phyloP scores from a whole-genome alignment of 2,113 vertebrate genomes.

The Lichenostomus cassidix region DNA sequence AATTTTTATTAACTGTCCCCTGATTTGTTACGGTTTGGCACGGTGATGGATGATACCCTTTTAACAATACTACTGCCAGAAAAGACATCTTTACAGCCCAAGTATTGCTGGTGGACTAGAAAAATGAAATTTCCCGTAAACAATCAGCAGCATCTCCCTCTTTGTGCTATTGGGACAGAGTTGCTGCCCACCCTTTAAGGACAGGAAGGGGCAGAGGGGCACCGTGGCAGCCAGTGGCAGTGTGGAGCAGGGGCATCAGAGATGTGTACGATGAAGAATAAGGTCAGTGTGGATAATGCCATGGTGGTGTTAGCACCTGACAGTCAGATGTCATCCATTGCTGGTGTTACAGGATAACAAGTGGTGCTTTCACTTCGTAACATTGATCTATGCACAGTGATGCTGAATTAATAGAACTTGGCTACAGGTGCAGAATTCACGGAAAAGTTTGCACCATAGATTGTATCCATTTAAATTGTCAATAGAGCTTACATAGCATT shows the following conservation, averaged over 20 bases:
- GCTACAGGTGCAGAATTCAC: background rate
- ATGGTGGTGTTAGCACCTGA: background rate
- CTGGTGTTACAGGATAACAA: background rate
- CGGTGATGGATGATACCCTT: background rate
- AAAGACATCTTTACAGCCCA: background rate
- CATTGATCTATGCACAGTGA: background rate
- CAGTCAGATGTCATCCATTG: background rate
- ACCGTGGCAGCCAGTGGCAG: fast-evolving
- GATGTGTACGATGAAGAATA: too few relatives aligned
- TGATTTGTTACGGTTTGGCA: background rate
- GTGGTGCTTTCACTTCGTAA: background rate
- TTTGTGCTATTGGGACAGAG: background rate
- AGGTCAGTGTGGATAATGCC: background rate
- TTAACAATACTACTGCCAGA: background rate
- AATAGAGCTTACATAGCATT: background rate
- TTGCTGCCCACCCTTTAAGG: background rate
- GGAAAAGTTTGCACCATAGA: background rate
- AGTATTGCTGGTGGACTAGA: background rate
- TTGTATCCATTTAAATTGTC: background rate
- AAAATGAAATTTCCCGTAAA: background rate
- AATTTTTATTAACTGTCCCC: background rate
- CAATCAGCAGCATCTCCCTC: background rate
- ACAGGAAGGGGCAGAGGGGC: background rate
- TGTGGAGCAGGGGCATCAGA: background rate
- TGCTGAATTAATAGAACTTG: background rate